Base-by-base conservation (phyloP, 2,113 vertebrate species). In the Ageneiosus marmoratus region DNA sequence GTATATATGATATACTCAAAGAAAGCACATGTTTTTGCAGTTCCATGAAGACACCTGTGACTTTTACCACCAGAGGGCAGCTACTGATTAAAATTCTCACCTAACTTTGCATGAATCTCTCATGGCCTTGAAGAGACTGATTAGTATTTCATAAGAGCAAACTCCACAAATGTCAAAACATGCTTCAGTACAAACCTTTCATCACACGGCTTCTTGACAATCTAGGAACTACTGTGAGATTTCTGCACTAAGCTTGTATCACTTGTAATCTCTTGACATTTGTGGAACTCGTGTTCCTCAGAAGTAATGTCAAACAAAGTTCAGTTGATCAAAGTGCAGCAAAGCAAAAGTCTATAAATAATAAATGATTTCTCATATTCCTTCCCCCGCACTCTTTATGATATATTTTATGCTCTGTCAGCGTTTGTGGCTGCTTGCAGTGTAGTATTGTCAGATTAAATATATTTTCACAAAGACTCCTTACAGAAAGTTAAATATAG, bases 21-120 rank as follows among this genome's bases (percentile, higher is more conserved):
- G 18, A 55, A 81, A 16, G 22, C 3, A 12, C 29, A 27, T n/a
- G n/a, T 73, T 51, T 48, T 24, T 46, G 69, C 18, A 27, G 67
- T 83, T 58, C 5, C 22, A 22, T 41, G 20, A 50, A 37, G 34
- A 60, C 34, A 62, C 56, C 56, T 53, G 51, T 69, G n/a, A 41
- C 44, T 74, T 67, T 62, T 32, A 85, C 86, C 86, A 87, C 65
- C n/a, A 87, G 83, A 48, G 80, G 83, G 77, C 80, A 62, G 74
- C 16, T 69, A 41, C 72, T 50, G 37, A 41, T 62, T 51, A 78
- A 44, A 69, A 72, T 77, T 75, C 50, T 69, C 1, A 79, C 7
- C 60, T 41, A 79, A 12, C 3, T 65, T 73, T 58, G 58, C 29
- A 81, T 41, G 41, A 34, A 46, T 11, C 29, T 41, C 29, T 32